Evolutionary conservation across 2,113 vertebrate genomes (phyloP).

Genomic region (Heloderma charlesbogerti): DNA sequence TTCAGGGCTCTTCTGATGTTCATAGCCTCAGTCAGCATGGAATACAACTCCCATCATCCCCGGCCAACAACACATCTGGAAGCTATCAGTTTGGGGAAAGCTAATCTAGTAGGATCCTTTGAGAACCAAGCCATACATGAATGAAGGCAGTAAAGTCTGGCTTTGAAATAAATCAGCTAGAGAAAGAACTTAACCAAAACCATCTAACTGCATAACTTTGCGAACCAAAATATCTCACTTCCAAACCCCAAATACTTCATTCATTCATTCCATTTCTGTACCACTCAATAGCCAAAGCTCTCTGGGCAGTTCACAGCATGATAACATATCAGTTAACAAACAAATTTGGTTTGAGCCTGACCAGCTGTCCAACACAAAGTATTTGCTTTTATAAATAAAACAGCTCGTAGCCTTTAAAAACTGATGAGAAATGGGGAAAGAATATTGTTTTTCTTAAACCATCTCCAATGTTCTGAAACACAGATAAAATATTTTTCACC

Average conservation of each 20-base stretch:
- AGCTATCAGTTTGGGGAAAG: background rate
- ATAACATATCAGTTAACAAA: slow-evolving; percentile 22
- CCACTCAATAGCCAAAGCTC: too few species aligned
- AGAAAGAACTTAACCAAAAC: too few species aligned
- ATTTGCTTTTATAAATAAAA: slow-evolving; percentile 33
- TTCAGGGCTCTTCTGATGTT: too few species aligned
- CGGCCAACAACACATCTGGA: too few species aligned
- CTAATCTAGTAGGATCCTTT: background rate
- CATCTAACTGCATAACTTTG: too few species aligned
- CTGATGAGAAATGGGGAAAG: background rate
- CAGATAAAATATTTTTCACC: slow-evolving; percentile 62
- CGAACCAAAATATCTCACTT: too few species aligned
- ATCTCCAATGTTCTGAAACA: slow-evolving; percentile 52
- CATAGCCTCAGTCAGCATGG: too few species aligned
- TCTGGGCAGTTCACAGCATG: background rate
- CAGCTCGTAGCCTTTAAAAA: background rate
- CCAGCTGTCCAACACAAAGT: slow-evolving; percentile 44
- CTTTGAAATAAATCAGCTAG: background rate
- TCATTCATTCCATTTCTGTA: too few species aligned
- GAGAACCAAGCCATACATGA: background rate
- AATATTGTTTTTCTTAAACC: slow-evolving; percentile 32
- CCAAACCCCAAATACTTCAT: too few species aligned
- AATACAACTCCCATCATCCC: too few species aligned
- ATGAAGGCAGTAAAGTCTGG: background rate
- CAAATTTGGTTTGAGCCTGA: slow-evolving; percentile 43